Evolutionary conservation across 2,113 vertebrate genomes (phyloP).

Genomic region (Sminthopsis crassicaudata): DNA sequence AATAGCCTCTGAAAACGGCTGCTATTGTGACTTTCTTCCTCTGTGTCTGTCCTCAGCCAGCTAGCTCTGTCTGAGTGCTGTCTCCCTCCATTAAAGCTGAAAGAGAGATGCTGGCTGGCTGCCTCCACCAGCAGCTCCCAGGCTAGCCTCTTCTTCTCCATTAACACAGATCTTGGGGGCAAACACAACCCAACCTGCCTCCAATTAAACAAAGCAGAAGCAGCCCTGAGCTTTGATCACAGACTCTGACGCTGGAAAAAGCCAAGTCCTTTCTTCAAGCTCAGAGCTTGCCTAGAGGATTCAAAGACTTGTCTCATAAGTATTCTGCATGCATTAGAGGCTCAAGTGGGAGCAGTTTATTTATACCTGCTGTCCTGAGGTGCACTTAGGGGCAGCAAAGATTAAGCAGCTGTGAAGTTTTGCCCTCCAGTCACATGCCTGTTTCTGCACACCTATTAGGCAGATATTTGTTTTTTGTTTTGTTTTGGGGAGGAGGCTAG

Average conservation of each 20-base stretch:
- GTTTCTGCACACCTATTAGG: not conserved
- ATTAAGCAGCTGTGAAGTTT: not conserved
- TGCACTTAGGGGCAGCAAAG: not conserved
- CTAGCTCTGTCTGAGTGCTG: constrained; percentile 30
- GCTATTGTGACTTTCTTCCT: not conserved
- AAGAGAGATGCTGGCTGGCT: not conserved
- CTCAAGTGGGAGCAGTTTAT: not conserved
- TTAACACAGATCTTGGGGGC: not conserved
- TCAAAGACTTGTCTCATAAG: constrained; percentile 1
- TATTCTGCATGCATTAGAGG: not conserved
- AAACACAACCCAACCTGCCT: constrained; percentile 25
- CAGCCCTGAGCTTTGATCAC: constrained; percentile 6
- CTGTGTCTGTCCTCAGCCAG: not conserved
- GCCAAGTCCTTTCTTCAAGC: not conserved
- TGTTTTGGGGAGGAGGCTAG: not conserved
- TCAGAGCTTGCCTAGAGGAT: constrained; percentile 48
- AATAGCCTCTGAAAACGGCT: not conserved
- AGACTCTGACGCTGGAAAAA: constrained; percentile 25
- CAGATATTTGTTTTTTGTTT: not conserved
- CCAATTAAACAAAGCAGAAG: constrained; percentile 33
- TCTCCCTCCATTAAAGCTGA: not conserved
- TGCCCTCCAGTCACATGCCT: not conserved
- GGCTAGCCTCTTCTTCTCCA: constrained; percentile 9
- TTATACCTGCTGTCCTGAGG: not conserved
- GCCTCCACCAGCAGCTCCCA: not conserved